A percentile compares a stretch with the other conserved stretches of the same genome.
Conservation (phyloP, 2,888 invertebrate genomes). For the Melolontha melolontha region DNA sequence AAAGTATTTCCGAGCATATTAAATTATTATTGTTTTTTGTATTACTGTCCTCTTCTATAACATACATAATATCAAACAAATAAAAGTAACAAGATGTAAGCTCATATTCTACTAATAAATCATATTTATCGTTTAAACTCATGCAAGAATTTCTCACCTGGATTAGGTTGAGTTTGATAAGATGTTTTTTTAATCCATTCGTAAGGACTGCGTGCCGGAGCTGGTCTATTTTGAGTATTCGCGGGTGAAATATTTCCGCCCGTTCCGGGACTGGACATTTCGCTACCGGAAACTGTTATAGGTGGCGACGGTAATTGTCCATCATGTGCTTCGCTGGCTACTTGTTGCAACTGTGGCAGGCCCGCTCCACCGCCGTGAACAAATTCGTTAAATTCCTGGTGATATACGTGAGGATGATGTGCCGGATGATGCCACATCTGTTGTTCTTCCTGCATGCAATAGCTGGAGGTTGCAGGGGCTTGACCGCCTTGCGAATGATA, state of each 20-base stretch:
- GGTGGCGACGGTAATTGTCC: conserved; percentile 70
- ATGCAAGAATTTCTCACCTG: conserved; percentile 71
- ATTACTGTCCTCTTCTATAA: too few relatives aligned
- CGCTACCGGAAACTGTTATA: conserved; percentile 71
- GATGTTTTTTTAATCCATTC: conserved; percentile 95
- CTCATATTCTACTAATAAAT: too few relatives aligned
- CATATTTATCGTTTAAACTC: too few relatives aligned
- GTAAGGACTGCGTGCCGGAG: conserved; percentile 83
- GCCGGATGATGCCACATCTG: conserved; percentile 63
- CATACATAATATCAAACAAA: too few relatives aligned
- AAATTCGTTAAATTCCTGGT: conserved; percentile 65
- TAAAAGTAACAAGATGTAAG: too few relatives aligned
- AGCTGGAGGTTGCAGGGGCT: conserved; percentile 50
- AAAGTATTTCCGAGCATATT: too few relatives aligned
- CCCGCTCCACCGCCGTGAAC: conserved; percentile 57
- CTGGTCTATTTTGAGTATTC: conserved; percentile 68
- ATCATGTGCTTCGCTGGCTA: conserved; percentile 61
- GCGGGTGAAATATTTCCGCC: conserved; percentile 61
- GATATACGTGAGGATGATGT: conserved; percentile 65
- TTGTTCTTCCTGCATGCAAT: conserved; percentile 64
- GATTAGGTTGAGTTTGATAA: conserved; percentile 86
- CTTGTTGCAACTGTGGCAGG: conserved; percentile 66
- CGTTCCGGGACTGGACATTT: conserved; percentile 72
- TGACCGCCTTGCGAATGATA: conserved; percentile 66
- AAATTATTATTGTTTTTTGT: too few relatives aligned